These are phyloP conservation scores for Cryptocephalus primarius DNA, from an alignment of 2,888 invertebrate species.

Conservation along the genomic window DNA sequence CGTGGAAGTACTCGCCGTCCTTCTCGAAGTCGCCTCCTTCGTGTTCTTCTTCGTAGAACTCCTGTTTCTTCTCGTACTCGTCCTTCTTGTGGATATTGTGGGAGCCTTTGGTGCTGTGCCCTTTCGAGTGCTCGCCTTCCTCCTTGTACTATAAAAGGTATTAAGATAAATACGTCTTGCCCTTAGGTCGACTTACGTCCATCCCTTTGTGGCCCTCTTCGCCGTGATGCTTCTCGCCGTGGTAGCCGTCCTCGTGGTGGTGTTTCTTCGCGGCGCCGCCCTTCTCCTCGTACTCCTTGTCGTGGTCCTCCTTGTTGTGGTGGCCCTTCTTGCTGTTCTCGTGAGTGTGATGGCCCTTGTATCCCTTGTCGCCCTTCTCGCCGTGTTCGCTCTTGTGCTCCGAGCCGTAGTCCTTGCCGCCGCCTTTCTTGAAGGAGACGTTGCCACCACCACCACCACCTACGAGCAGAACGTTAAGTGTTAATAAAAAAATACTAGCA, in stretches of 20 bases:
- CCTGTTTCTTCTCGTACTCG: conserved; percentile 63
- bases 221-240: conserved; percentile 41
- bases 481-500: too few relatives aligned
- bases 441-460: conserved; percentile 4
- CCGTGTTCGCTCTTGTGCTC: conserved; percentile 25
- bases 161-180: background rate
- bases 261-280: conserved; percentile 42
- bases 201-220: conserved; percentile 41
- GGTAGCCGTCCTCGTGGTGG: conserved; percentile 35
- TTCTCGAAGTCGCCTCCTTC: conserved; percentile 56
- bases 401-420: conserved; percentile 24
- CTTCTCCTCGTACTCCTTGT: conserved; percentile 40
- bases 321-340: conserved; percentile 31
- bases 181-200: conserved; percentile 19
- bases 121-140: conserved; percentile 57
- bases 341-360: conserved; percentile 30
- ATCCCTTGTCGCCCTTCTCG: conserved; percentile 30
- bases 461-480: too few relatives aligned
- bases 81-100: conserved; percentile 67
- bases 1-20: conserved; percentile 49
- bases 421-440: conserved; percentile 20
- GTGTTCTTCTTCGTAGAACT: conserved; percentile 65
- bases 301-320: conserved; percentile 38
- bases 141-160: conserved; percentile 24
- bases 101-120: conserved; percentile 63